Base-by-base conservation (phyloP, 2,113 vertebrate genomes). In the Bothrops jararaca region DNA sequence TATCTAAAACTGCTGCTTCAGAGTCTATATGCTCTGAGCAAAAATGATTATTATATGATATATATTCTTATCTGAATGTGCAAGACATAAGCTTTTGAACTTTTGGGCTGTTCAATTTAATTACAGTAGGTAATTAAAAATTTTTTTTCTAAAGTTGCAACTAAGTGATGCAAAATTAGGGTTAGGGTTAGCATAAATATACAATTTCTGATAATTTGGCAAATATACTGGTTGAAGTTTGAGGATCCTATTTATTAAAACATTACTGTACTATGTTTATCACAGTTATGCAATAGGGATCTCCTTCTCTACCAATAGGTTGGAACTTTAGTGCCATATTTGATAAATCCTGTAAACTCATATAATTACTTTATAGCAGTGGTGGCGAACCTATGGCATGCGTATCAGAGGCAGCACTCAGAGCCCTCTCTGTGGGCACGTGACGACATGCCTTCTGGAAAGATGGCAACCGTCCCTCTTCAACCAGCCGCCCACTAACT, bases 21-120 rank as follows among this genome's bases (percentile, higher is more conserved):
- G 26, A 64, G 26, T 64, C 11, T 64, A 1, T 13, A 26, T 29
- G 60, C 69, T 45, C 45, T 80, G 69, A 80, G 69, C 34, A 80
- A 39, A 80, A 80, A 80, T 39, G 34, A 80, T 80, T 80, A 39
- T 39, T 80, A 5, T 39, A 80, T 80, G 69, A 39, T 39, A 39
- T 80, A 20, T 20, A 39, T n/a, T 13, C 29, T 80, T 80, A 80
- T 20, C 34, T 80, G n/a, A 80, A 39, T 8, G 6, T 80, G 18
- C 5, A 74, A 74, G 64, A 34, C 4, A 0, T 74, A 34, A 3
- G 69, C 34, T 80, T 80, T 39, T 22, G 34, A 34, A 80, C 6
- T 80, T 80, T 39, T 80, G 20, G 89, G 88, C 52, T 93, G 96
- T 94, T 96, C 94, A 93, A 94, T 95, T 96, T 97, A 96, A 96